phyloP scores from a whole-genome alignment of 2,797 vertebrate genomes.

The Geotrypetes seraphini region DNA sequence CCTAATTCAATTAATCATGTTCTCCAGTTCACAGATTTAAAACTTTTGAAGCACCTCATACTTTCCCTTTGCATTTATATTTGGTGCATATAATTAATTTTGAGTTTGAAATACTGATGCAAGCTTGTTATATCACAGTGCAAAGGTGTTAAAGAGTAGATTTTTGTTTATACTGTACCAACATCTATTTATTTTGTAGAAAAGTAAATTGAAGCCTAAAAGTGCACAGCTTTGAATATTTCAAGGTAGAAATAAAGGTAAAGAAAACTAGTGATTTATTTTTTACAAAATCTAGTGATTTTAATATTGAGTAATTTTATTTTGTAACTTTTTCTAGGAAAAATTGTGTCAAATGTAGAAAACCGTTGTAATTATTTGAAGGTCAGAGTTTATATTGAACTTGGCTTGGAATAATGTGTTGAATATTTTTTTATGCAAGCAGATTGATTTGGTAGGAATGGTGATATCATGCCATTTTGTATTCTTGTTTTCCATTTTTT shows the following conservation, averaged over 20 bases:
- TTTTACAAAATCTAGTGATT: slow-evolving; percentile 18
- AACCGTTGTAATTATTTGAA: slow-evolving; percentile 30
- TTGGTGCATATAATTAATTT: too few species aligned
- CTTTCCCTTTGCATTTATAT: too few species aligned
- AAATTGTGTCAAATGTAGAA: slow-evolving; percentile 16
- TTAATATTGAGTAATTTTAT: slow-evolving; percentile 27
- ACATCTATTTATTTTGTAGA: slow-evolving; percentile 44
- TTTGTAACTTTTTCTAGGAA: slow-evolving; percentile 35
- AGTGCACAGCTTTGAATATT: slow-evolving; percentile 15
- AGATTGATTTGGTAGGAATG: slow-evolving; percentile 25
- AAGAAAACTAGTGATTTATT: too few species aligned
- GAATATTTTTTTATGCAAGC: slow-evolving; percentile 20
- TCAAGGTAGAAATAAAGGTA: slow-evolving; percentile 30
- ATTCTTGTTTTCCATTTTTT: slow-evolving; percentile 11
- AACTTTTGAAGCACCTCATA: too few species aligned
- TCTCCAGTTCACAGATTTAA: too few species aligned
- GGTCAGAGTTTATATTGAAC: slow-evolving; percentile 18
- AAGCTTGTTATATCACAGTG: too few species aligned
- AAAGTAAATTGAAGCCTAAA: slow-evolving; percentile 26
- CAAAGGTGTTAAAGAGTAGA: slow-evolving; percentile 22
- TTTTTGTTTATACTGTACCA: slow-evolving; percentile 33
- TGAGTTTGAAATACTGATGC: too few species aligned
- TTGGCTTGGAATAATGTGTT: slow-evolving; percentile 27
- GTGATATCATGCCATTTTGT: slow-evolving; percentile 4
- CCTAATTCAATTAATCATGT: too few species aligned